Base-by-base conservation (phyloP, 2,888 invertebrate genomes). In the Calliscelio sp. region DNA sequence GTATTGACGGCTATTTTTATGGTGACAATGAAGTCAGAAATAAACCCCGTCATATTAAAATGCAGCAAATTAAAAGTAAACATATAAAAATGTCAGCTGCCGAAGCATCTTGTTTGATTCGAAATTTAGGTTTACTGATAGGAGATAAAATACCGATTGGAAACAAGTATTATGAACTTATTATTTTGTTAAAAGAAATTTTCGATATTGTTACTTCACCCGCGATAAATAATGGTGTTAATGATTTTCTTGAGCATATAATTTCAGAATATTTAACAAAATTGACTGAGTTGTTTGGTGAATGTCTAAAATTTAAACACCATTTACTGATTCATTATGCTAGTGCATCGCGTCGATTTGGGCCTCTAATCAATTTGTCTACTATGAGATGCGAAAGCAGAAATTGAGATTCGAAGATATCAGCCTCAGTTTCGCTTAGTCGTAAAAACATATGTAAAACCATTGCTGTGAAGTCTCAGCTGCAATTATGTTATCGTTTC, bases 301-400 rank as follows among this genome's bases (percentile, higher is more conserved):
- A 16, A 11, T 81, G 63, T 59, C 51, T 82, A 6, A 85, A 79
- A 71, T 77, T 71, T 7, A 83, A 86, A 74, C 80, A 84, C 63
- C 86, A 87, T 44, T 85, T 80, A 6, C 28, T 73, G 22, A 0
- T 61, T 1, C 73, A 73, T 18, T 73, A 73, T 49, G 6, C 59
- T 8, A 38, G 79, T 78, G 28, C 81, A 75, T 59, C 66, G 49
- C 59, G 75, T 25, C 71, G 49, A 18, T 75, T 86, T 20, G 86
- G 81, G 10, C 81, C 79, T 61, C 70, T 85, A 25, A 24, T 24
- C 51, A 74, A 85, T 75, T 35, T 85, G 22, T 78, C 66, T 22
- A 66, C 74, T 0, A 85, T 85, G 79, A 35, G 85, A 51, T 85
- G 74, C 44, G 84, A 85, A 73, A 78, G 75, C 35, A 80, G 83